Conservation (phyloP, 1,140 invertebrate genomes). For the Drosophila tani region DNA sequence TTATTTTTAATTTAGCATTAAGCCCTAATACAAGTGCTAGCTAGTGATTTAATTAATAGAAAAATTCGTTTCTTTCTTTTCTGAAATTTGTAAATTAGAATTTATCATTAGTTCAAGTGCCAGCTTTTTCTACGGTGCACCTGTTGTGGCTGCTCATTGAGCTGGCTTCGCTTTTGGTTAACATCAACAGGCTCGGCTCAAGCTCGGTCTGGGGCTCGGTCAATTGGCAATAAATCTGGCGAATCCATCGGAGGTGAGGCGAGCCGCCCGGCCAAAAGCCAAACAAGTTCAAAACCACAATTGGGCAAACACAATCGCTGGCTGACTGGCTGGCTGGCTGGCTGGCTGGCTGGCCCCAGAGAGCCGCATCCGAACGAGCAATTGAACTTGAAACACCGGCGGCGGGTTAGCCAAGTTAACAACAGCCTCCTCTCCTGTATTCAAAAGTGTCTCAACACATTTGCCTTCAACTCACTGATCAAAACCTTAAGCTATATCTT, state of each 20-base stretch:
- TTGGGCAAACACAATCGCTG: conserved; percentile 67
- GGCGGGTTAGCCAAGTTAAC: conserved; percentile 8
- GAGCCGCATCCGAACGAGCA: conserved; percentile 42
- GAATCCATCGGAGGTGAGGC: neutral
- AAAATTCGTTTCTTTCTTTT: no score
- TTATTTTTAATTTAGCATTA: no score
- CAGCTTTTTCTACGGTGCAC: conserved; percentile 9
- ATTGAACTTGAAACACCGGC: conserved; percentile 44
- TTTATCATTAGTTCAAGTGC: neutral
- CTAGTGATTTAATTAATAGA: no score
- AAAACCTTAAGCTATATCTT: neutral
- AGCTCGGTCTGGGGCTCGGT: conserved; percentile 29
- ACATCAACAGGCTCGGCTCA: conserved; percentile 46
- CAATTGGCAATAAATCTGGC: conserved; percentile 61
- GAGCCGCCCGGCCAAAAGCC: conserved; percentile 60
- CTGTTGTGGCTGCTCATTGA: conserved; percentile 48
- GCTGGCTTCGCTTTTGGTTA: conserved; percentile 71
- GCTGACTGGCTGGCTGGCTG: neutral
- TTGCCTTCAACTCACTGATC: conserved; percentile 6
- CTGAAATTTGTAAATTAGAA: no score
- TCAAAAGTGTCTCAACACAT: conserved; percentile 8
- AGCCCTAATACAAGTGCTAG: no score
- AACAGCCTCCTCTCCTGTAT: neutral
- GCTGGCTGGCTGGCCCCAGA: conserved; percentile 20
- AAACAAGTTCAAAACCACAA: conserved; percentile 82